Evolutionary conservation across 2,888 invertebrate genomes (phyloP).

Genomic region (Drosophila antonietae): DNA sequence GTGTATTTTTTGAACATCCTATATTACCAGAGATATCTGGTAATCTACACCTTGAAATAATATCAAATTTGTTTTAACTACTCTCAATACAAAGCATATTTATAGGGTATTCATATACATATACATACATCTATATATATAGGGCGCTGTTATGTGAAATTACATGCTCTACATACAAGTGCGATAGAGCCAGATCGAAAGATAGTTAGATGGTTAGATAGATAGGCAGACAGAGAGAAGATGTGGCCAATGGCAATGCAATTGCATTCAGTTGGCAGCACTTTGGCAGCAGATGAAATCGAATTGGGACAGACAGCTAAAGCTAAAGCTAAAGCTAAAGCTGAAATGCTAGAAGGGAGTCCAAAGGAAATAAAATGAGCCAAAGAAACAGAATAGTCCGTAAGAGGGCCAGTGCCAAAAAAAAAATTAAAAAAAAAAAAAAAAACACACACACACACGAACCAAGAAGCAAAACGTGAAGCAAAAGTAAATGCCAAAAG

Average conservation of each 20-base stretch:
- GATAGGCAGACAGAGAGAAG: not conserved
- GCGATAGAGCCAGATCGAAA: conserved; percentile 4
- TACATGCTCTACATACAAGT: not conserved
- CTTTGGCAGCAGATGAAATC: conserved; percentile 68
- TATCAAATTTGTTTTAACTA: not conserved
- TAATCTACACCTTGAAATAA: not conserved
- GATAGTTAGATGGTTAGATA: not conserved
- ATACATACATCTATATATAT: too few species aligned
- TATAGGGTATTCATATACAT: too few species aligned
- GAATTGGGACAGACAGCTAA: conserved; percentile 62
- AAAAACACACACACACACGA: not conserved
- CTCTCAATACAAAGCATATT: not conserved
- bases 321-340: conserved; percentile 26
- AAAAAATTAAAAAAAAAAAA: not conserved
- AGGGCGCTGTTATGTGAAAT: not conserved
- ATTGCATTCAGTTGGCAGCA: conserved; percentile 75
- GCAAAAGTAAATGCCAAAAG: conserved; percentile 14
- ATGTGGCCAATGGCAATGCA: conserved; percentile 58
- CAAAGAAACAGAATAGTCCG: conserved; percentile 15
- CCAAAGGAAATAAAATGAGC: conserved; percentile 11
- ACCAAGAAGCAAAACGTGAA: not conserved
- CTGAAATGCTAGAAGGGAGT: conserved; percentile 44
- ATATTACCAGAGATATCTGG: too few species aligned
- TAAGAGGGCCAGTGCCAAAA: conserved; percentile 32
- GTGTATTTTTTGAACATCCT: too few species aligned